These are phyloP conservation scores for Terebella lapidaria DNA, from an alignment of 2,888 invertebrate species.

Conservation along the genomic window DNA sequence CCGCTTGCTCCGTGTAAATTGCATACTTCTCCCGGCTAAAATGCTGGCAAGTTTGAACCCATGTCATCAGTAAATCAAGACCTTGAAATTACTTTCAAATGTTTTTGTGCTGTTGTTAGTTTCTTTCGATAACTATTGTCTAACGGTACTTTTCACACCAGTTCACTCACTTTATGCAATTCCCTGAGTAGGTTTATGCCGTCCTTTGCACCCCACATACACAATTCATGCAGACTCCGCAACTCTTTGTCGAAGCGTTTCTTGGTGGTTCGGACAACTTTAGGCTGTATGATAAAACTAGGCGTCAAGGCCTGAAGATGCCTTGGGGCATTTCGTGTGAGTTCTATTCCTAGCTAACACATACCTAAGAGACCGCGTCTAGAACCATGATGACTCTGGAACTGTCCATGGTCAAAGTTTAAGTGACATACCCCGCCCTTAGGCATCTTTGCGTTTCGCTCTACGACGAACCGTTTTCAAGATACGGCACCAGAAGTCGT, in stretches of 20 bases:
- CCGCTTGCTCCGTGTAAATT: not conserved
- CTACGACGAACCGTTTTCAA: too few relatives aligned
- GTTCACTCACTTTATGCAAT: conserved; percentile 8
- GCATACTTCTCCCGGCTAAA: not conserved
- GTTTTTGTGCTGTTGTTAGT: not conserved
- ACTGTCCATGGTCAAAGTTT: too few relatives aligned
- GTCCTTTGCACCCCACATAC: conserved; percentile 37
- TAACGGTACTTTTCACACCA: not conserved
- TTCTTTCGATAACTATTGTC: not conserved
- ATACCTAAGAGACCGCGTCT: too few relatives aligned
- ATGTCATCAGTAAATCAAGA: not conserved
- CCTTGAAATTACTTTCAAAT: not conserved
- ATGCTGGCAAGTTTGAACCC: not conserved
- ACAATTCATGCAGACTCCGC: conserved; percentile 1
- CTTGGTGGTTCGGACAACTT: not conserved
- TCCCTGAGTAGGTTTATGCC: conserved; percentile 37
- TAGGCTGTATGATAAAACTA: not conserved
- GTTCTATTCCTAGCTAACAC: too few relatives aligned
- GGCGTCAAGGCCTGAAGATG: too few relatives aligned
- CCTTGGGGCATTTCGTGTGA: too few relatives aligned
- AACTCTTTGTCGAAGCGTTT: not conserved
- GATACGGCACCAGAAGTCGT: too few relatives aligned
- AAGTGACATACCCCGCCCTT: too few relatives aligned
- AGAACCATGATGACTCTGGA: too few relatives aligned
- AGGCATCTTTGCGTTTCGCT: too few relatives aligned